Evolutionary conservation across 2,888 invertebrate species (phyloP).

Genomic region (Cloeon dipterum): DNA sequence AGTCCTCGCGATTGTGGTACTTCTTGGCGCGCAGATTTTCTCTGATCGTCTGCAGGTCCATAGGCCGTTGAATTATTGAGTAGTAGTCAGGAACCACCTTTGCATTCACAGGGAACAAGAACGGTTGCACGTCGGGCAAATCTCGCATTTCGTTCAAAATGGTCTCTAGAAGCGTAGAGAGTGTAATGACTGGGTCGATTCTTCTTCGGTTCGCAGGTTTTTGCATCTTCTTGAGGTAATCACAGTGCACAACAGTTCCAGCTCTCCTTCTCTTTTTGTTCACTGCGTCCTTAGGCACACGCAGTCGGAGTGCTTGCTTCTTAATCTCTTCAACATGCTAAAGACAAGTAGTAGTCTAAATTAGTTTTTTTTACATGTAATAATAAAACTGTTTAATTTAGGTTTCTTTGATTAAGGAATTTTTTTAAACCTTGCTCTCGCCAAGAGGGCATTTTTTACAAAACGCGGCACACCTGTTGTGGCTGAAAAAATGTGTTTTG

Average conservation of each 20-base stretch:
- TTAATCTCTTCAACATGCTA: constrained; percentile 72
- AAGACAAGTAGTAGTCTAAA: too few species aligned
- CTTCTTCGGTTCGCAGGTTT: constrained; percentile 72
- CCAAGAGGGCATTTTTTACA: too few species aligned
- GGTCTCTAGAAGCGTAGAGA: constrained; percentile 74
- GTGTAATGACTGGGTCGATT: constrained; percentile 88
- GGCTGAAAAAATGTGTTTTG: too few species aligned
- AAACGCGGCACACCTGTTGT: too few species aligned
- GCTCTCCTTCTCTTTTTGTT: constrained; percentile 36
- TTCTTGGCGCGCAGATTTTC: constrained; percentile 71
- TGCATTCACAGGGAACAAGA: constrained; percentile 81
- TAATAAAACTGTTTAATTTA: too few species aligned
- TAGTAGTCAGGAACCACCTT: constrained; percentile 90
- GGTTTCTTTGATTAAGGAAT: too few species aligned
- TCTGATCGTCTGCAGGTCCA: constrained; percentile 91
- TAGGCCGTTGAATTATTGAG: constrained; percentile 72
- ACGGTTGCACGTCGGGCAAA: constrained; percentile 77
- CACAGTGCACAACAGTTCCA: constrained; percentile 52
- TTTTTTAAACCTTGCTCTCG: too few species aligned
- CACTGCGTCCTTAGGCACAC: constrained; percentile 51
- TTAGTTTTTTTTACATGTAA: too few species aligned
- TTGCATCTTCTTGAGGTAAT: constrained; percentile 65
- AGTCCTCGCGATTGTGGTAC: constrained; percentile 89
- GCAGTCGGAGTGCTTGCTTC: constrained; percentile 49
- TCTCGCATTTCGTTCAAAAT: constrained; percentile 83